Evolutionary conservation across 2,113 vertebrate species (phyloP), one percentile per base, ranked within the genome.

Genomic region (Pungitius pungitius): DNA sequence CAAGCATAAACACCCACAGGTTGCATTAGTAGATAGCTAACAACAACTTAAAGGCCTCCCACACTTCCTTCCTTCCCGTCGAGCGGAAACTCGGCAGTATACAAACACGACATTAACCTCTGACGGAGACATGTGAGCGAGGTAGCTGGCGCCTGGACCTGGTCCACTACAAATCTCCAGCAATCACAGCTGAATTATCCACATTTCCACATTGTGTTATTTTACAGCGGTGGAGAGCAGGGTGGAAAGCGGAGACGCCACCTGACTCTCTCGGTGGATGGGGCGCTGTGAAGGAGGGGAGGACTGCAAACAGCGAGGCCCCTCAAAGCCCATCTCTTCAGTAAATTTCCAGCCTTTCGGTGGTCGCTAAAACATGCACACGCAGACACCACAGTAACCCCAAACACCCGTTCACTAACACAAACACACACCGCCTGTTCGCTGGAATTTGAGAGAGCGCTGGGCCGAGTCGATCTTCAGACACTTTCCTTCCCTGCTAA

Each of bases 281-380:
- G 47, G 43, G 51, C 8, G 40, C 68, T 67, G 10, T 62, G 67
- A 49, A 77, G 40, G 63, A 27, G 71, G 56, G 35, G 26, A 82
- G 75, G 61, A 24, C 56, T 69, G 52, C 59, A 26, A 59, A 69
- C 85, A 72, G 83, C 85, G 30, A 54, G 73, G 86, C 76, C 77
- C 70, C 71, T 87, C 49, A 61, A 73, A 71, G 72, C 30, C 80
- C 73, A 86, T 82, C 69, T 75, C 75, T 84, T 84, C 92, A 92
- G 93, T 94, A 95, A 89, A 93, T 94, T 95, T 94, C 94, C 94
- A 95, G 86, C 81, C 82, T 78, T 89, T 85, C 88, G 90, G 92
- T 93, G 90, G 92, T 91, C 87, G 33, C 81, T 83, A 42, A 85
- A 75, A 80, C 82, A 86, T 77, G 77, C 73, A 74, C 84, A 85